A percentile compares a stretch with the other conserved stretches of the same genome.
Conservation (phyloP, 2,888 invertebrate species). For the Drosophila anomalata region DNA sequence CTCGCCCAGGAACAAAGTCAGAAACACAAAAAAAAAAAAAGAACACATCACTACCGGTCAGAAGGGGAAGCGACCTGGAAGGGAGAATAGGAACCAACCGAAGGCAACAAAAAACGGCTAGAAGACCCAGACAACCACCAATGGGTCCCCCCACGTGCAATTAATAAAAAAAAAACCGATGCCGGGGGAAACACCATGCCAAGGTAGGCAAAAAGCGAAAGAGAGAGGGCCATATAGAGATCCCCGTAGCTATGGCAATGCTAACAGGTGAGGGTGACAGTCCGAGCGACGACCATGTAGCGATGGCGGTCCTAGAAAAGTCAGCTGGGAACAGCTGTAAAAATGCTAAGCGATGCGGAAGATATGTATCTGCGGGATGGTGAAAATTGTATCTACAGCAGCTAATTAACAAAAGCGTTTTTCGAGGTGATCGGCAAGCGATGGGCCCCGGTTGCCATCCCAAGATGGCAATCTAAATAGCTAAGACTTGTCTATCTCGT, state of each 20-base stretch:
- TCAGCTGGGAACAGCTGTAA: slow-evolving; percentile 39
- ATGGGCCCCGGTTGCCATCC: neutral
- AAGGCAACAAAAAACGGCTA: slow-evolving; percentile 29
- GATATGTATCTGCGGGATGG: slow-evolving; percentile 31
- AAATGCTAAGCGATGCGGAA: slow-evolving; percentile 20
- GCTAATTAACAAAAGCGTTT: slow-evolving; percentile 28
- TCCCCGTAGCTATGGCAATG: slow-evolving; percentile 41
- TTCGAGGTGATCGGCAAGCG: slow-evolving; percentile 6
- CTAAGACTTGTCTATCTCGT: neutral
- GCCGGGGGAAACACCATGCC: slow-evolving; percentile 21
- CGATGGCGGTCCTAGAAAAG: slow-evolving; percentile 38
- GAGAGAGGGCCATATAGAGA: slow-evolving; percentile 4
- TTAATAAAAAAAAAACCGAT: slow-evolving; percentile 37
- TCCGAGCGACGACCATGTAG: neutral
- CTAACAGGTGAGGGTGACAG: slow-evolving; percentile 45
- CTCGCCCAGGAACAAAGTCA: slow-evolving; percentile 51
- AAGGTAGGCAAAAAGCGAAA: slow-evolving; percentile 1
- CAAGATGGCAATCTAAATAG: slow-evolving; percentile 8
- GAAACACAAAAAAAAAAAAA: neutral
- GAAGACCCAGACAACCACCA: slow-evolving; percentile 39
- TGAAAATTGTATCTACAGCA: slow-evolving; percentile 10
- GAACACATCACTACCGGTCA: slow-evolving; percentile 38
- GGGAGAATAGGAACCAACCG: slow-evolving; percentile 39
- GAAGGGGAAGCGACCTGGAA: slow-evolving; percentile 24
- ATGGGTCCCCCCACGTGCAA: slow-evolving; percentile 47